phyloP scores from a whole-genome alignment of 2,797 vertebrate species.

The Simalia tracyae region DNA sequence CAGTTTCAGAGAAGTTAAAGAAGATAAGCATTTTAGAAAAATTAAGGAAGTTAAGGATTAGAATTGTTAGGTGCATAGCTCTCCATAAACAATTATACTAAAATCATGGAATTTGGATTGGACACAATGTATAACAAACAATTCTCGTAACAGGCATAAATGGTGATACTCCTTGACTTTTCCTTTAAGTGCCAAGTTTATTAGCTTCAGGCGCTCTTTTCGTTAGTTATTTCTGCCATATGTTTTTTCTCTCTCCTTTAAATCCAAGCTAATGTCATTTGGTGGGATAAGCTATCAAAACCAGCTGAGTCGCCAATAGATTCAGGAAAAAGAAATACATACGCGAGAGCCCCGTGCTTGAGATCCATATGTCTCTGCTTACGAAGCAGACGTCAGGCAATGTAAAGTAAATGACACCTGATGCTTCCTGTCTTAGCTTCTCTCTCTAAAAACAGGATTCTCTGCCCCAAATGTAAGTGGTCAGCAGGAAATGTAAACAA shows the following conservation, averaged over 20 bases:
- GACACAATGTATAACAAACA: background rate
- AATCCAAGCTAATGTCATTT: slow-evolving; percentile 7
- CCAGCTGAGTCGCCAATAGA: background rate
- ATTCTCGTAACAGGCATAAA: background rate
- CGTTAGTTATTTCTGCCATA: background rate
- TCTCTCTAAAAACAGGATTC: slow-evolving; percentile 16
- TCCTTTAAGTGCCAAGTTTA: slow-evolving; percentile 27
- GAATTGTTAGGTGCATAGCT: background rate
- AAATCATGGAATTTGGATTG: background rate
- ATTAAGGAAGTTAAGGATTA: slow-evolving; percentile 37
- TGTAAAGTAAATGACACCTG: slow-evolving; percentile 22
- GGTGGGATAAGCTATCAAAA: slow-evolving; percentile 9
- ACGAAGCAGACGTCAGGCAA: slow-evolving; percentile 3
- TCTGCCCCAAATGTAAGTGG: slow-evolving; percentile 29
- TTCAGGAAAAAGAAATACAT: slow-evolving; percentile 21
- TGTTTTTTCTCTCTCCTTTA: slow-evolving; percentile 2
- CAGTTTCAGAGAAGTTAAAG: background rate
- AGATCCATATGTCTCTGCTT: slow-evolving; percentile 11
- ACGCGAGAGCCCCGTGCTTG: slow-evolving; percentile 5
- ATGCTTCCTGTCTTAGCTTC: slow-evolving; percentile 33
- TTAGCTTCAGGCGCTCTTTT: slow-evolving; percentile 5
- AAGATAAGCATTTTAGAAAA: background rate
- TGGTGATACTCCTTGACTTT: slow-evolving; percentile 10
- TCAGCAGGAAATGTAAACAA: slow-evolving; percentile 41
- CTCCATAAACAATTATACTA: slow-evolving; percentile 25